Evolutionary conservation across 2,888 invertebrate species (phyloP), one percentile per base, ranked within the genome.

Genomic region (Latrodectus hesperus): DNA sequence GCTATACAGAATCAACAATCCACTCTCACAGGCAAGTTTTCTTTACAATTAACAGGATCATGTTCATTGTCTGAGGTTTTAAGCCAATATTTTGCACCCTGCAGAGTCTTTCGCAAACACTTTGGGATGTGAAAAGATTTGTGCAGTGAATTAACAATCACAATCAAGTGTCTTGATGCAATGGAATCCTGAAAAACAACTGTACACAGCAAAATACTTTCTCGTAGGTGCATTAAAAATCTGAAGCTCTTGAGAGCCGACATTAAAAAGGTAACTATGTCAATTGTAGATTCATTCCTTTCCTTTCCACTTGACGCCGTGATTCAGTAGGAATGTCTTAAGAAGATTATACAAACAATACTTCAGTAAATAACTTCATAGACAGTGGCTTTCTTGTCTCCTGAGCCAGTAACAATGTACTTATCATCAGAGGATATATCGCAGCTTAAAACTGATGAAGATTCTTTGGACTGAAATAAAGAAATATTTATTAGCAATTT

Each of bases 361-460:
- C n/a, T 76, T 91, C 88, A 96, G 93, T 96, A 96, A 93, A 96
- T 96, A 93, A 98, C 98, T 94, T 98, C 97, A 93, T 98, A 98
- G 90, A 98, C 96, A 91, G 98, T 98, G 89, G 98, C 98, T 92
- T 98, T 98, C 93, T 98, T 98, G 94, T 98, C 98, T 88, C 98
- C 98, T 64, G 98, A 98, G 90, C 98, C 98, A 79, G 98, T 98
- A 91, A 98, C 97, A 91, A 98, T 97, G 93, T 97, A 98, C 92
- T 97, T 97, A 93, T 98, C 98, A 93, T 99, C 98, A 78, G 96
- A 95, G 80, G 98, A 98, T 92, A 98, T 98, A 94, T 98, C 98
- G 94, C 98, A 98, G 93, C 98, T 97, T 90, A 99, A 94, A 91
- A 98, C 98, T 91, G 98, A 98, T 89, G 98, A 98, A 53, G 97